Conservation (phyloP, 2,797 vertebrate species). For the Zonotrichia albicollis region DNA sequence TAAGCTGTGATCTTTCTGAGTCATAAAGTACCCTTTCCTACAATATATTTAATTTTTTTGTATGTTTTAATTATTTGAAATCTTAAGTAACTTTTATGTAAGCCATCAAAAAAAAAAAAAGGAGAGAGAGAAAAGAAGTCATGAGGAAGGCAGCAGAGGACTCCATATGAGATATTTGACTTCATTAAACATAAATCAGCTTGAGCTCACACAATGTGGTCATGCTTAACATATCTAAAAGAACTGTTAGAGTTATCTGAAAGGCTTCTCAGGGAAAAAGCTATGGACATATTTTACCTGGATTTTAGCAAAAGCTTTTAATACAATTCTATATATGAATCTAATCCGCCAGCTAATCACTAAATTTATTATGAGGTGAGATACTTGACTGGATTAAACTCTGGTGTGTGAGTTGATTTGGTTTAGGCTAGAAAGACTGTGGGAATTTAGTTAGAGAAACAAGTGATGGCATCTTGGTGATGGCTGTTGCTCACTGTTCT, state of each 20-base stretch:
- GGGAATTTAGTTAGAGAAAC: background rate
- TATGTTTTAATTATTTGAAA: background rate
- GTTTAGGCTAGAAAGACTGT: background rate
- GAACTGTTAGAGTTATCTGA: conserved; percentile 28
- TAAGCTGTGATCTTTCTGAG: background rate
- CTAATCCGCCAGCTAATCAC: conserved; percentile 47
- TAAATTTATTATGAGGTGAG: conserved; percentile 2
- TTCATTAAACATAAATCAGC: conserved; percentile 24
- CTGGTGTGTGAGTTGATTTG: background rate
- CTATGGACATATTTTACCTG: conserved; percentile 40
- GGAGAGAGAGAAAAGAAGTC: background rate
- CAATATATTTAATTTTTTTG: background rate
- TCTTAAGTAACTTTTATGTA: background rate
- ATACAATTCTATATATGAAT: background rate
- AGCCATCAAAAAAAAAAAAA: background rate
- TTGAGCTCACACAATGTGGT: conserved; percentile 7
- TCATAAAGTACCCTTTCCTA: background rate
- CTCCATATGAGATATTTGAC: background rate
- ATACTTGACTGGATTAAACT: conserved; percentile 15
- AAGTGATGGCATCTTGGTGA: background rate
- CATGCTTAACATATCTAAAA: conserved; percentile 19
- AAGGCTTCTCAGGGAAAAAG: conserved; percentile 36
- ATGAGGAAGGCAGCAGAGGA: background rate
- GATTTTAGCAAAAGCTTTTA: conserved; percentile 54
- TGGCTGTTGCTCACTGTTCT: background rate